Conservation (phyloP, 2,888 invertebrate species). For the Amphipyra berbera region DNA sequence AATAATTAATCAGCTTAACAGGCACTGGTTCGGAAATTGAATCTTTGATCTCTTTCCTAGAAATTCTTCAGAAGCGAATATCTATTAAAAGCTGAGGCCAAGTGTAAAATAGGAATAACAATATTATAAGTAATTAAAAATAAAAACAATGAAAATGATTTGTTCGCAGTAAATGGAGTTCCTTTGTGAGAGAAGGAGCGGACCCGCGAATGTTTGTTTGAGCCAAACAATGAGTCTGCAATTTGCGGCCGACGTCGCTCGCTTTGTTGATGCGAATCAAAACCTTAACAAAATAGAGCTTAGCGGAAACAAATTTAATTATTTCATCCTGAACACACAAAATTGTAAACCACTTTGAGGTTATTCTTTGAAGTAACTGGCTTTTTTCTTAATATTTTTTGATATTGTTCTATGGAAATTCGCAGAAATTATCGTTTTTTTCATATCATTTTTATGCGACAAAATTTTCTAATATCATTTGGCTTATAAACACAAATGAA, state of each 20-base stretch:
- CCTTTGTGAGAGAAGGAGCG: conserved; percentile 83
- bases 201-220: conserved; percentile 84
- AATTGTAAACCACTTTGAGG: conserved; percentile 57
- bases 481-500: too few species aligned
- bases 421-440: not conserved
- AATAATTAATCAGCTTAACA: not conserved
- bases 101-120: conserved; percentile 30
- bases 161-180: conserved; percentile 82
- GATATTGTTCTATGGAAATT: not conserved
- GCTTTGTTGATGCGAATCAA: conserved; percentile 85
- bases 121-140: conserved; percentile 69
- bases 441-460: not conserved
- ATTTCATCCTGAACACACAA: conserved; percentile 66
- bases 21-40: not conserved
- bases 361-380: conserved; percentile 40
- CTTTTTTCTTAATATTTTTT: conserved; percentile 12
- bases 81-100: not conserved
- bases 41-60: conserved; percentile 10
- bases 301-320: conserved; percentile 74
- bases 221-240: conserved; percentile 86
- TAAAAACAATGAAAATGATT: conserved; percentile 81
- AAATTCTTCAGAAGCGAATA: not conserved
- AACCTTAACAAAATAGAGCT: conserved; percentile 81
- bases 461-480: too few species aligned
- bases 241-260: conserved; percentile 83